A percentile compares a stretch with the other conserved stretches of the same genome.
Evolutionary conservation across 2,797 vertebrate species (phyloP).

Genomic region (Etheostoma nigrum): DNA sequence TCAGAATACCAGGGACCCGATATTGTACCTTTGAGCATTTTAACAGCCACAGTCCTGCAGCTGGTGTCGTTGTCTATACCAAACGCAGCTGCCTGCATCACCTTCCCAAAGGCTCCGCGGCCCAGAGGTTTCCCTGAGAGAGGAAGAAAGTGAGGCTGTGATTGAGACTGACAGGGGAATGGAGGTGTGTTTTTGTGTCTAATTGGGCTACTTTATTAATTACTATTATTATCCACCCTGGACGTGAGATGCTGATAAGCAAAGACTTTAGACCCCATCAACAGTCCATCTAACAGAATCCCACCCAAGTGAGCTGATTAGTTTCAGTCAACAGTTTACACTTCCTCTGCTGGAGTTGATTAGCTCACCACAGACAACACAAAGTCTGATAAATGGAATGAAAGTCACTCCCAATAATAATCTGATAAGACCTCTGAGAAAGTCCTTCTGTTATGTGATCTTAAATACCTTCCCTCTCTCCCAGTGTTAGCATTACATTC

Average conservation of each 20-base stretch:
- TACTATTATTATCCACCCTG: conserved; percentile 48
- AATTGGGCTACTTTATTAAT: conserved; percentile 57
- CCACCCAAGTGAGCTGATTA: conserved; percentile 76
- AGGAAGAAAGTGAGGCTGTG: not conserved
- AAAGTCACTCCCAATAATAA: conserved; percentile 77
- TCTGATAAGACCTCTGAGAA: conserved; percentile 81
- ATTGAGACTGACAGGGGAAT: conserved; percentile 20
- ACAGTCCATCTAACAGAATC: conserved; percentile 48
- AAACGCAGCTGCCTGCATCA: conserved; percentile 94
- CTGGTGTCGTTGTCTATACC: conserved; percentile 89
- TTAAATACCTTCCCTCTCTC: conserved; percentile 41
- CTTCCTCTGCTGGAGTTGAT: conserved; percentile 62
- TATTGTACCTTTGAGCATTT: conserved; percentile 95
- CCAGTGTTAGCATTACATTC: conserved; percentile 9
- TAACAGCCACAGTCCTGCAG: conserved; percentile 93
- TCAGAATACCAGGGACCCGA: too few relatives aligned
- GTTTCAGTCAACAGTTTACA: conserved; percentile 69
- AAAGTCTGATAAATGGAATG: conserved; percentile 78
- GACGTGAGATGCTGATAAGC: conserved; percentile 59
- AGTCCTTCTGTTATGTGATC: conserved; percentile 57
- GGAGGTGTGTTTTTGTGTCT: conserved; percentile 42
- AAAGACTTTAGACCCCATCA: conserved; percentile 47
- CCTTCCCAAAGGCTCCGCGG: conserved; percentile 94
- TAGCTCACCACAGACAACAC: conserved; percentile 70
- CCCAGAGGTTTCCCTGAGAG: conserved; percentile 91